A percentile compares a stretch with the other conserved stretches of the same genome.
These are phyloP conservation scores for Pipistrellus nathusii DNA, from an alignment of 2,797 vertebrate species.

Conservation along the genomic window DNA sequence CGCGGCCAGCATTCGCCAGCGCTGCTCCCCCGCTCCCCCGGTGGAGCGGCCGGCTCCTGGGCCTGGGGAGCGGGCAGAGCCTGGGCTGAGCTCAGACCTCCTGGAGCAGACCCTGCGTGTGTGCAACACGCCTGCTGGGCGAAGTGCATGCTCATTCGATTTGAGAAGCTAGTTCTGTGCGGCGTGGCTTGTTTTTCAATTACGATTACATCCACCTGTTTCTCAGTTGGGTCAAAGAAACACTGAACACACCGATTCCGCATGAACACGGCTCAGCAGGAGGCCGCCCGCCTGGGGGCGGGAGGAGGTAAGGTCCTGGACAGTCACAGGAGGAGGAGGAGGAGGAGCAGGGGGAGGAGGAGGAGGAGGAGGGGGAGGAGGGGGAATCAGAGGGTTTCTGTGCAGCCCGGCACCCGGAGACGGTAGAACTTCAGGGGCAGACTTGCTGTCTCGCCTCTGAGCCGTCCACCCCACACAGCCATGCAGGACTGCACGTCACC, in stretches of 20 bases:
- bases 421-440: too few species aligned
- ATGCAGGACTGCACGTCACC: background rate
- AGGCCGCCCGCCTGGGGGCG: background rate
- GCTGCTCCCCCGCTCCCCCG: too few species aligned
- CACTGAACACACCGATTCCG: background rate
- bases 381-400: background rate
- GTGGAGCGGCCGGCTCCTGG: background rate
- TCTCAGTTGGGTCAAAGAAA: background rate
- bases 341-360: background rate
- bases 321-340: background rate
- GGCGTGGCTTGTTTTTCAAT: background rate
- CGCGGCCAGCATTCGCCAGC: too few species aligned
- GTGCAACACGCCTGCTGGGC: background rate
- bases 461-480: background rate
- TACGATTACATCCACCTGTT: background rate
- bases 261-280: background rate
- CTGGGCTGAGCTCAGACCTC: background rate
- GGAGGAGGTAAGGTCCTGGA: background rate
- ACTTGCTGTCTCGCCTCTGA: background rate
- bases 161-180: background rate
- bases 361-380: too few species aligned
- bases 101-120: background rate
- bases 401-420: background rate
- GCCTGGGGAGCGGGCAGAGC: background rate
- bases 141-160: fast-evolving